These are phyloP conservation scores for Trichonephila clavata DNA, from an alignment of 1,140 invertebrate species.

Conservation along the genomic window DNA sequence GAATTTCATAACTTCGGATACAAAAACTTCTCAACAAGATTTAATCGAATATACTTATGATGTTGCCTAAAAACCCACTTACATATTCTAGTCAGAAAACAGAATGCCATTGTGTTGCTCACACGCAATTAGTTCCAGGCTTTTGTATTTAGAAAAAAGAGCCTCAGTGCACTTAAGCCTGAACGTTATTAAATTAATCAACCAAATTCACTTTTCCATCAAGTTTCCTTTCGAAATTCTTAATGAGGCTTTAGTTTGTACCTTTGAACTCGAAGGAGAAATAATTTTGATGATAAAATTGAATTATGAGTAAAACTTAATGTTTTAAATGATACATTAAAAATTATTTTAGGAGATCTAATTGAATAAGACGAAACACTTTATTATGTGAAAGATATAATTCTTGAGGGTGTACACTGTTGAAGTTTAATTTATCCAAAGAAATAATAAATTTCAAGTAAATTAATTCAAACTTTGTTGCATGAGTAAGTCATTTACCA, in stretches of 20 bases:
- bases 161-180: background rate
- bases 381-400: background rate
- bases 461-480: too few relatives aligned
- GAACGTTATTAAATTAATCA: background rate
- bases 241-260: background rate
- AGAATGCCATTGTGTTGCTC: background rate
- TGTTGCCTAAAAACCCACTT: slow-evolving; percentile 1
- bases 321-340: background rate
- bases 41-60: background rate
- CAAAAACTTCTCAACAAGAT: background rate
- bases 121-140: background rate
- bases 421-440: too few relatives aligned
- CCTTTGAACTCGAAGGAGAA: background rate
- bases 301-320: background rate
- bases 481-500: too few relatives aligned
- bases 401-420: too few relatives aligned
- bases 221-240: background rate
- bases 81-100: background rate
- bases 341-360: background rate
- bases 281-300: background rate
- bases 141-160: background rate
- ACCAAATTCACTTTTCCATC: background rate
- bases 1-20: background rate
- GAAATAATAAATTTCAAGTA: too few relatives aligned
- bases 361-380: background rate